Evolutionary conservation across 2,797 vertebrate species (phyloP).

Genomic region (Malacoctenus gilli): DNA sequence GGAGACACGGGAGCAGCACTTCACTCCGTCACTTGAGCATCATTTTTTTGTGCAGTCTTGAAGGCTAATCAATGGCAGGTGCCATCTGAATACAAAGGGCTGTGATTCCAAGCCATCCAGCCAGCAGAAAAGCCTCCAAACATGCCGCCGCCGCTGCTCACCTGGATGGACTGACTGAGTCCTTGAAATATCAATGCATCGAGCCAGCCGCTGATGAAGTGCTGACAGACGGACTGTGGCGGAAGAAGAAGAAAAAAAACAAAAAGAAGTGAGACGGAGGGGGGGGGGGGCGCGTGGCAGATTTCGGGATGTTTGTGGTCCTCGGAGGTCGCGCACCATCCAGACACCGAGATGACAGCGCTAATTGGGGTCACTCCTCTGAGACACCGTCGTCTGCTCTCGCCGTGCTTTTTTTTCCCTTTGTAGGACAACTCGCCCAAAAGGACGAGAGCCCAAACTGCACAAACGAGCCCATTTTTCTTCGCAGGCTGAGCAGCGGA

Average conservation of each 20-base stretch:
- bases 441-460: slow-evolving; percentile 33
- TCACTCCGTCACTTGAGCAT: slow-evolving; percentile 22
- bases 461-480: slow-evolving; percentile 53
- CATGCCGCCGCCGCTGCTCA: slow-evolving; percentile 28
- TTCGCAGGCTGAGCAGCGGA: slow-evolving; percentile 36
- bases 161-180: slow-evolving; percentile 23
- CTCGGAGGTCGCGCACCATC: slow-evolving; percentile 47
- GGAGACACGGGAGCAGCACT: slow-evolving; percentile 29
- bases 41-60: slow-evolving; percentile 32
- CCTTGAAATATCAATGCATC: slow-evolving; percentile 51
- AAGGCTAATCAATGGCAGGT: slow-evolving; percentile 46
- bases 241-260: slow-evolving; percentile 9
- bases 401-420: slow-evolving; percentile 58
- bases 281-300: slow-evolving; percentile 47
- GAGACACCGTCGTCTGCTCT: slow-evolving; percentile 50
- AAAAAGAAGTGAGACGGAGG: no score
- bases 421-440: slow-evolving; percentile 35
- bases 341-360: slow-evolving; percentile 44
- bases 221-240: slow-evolving; percentile 17
- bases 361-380: slow-evolving; percentile 73
- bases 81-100: slow-evolving; percentile 40
- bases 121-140: slow-evolving; percentile 49
- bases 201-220: slow-evolving; percentile 35
- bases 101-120: slow-evolving; percentile 39
- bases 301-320: slow-evolving; percentile 50